Evolutionary conservation across 2,797 vertebrate genomes (phyloP).

Genomic region (Cyprinodon diabolis): DNA sequence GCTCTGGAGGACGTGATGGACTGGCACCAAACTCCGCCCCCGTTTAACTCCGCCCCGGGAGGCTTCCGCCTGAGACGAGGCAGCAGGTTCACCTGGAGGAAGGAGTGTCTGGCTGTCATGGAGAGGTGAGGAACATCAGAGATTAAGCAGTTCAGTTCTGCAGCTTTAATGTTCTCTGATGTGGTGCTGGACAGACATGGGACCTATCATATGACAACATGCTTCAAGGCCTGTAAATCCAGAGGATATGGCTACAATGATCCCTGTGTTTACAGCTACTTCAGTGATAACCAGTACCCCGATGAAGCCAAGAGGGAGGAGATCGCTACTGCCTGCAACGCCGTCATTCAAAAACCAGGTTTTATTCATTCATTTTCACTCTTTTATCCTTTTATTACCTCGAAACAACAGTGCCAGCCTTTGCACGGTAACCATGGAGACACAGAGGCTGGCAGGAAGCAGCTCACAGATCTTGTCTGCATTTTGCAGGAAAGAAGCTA

Average conservation of each 20-base stretch:
- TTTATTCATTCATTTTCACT: neutral
- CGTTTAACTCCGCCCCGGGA: conserved; percentile 87
- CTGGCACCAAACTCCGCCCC: conserved; percentile 94
- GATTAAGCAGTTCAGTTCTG: neutral
- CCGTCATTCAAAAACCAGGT: conserved; percentile 98
- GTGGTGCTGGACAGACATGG: too few relatives aligned
- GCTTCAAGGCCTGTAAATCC: neutral
- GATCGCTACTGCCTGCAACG: conserved; percentile 96
- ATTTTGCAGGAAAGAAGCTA: conserved; percentile 90
- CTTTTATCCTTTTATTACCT: neutral
- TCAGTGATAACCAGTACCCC: conserved; percentile 98
- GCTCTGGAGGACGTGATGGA: conserved; percentile 92
- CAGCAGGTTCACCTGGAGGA: conserved; percentile 98
- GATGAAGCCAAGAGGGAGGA: conserved; percentile 98
- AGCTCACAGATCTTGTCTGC: neutral
- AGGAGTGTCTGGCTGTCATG: conserved; percentile 98
- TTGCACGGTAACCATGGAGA: neutral
- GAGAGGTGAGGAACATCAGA: conserved; percentile 84
- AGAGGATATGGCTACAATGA: neutral
- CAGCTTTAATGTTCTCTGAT: neutral
- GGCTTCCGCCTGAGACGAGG: conserved; percentile 94
- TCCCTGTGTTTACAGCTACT: conserved; percentile 83
- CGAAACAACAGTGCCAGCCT: neutral
- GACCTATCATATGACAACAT: neutral
- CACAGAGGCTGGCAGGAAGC: neutral